Percentiles rank a stretch among this genome's conserved stretches.
These are phyloP conservation scores for Sparidentex hasta DNA, from an alignment of 2,797 vertebrate species.

Conservation along the genomic window DNA sequence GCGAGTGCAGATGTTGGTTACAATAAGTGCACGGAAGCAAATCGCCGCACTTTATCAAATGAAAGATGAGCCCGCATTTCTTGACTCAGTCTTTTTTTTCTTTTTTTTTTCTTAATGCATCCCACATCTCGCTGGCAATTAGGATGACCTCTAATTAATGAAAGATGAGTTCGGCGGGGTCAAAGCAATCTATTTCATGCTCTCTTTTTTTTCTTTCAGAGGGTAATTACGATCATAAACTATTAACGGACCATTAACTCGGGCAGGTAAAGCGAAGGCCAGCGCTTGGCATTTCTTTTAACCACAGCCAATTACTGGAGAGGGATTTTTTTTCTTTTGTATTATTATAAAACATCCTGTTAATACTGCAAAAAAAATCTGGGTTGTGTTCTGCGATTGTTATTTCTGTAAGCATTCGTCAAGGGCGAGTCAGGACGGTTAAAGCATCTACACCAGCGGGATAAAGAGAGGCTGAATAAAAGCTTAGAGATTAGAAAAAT, in stretches of 20 bases:
- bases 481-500: constrained; percentile 48
- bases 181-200: constrained; percentile 82
- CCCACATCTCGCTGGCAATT: constrained; percentile 75
- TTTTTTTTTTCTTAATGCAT: constrained; percentile 70
- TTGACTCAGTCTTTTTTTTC: constrained; percentile 77
- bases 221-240: constrained; percentile 84
- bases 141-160: constrained; percentile 83
- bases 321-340: constrained; percentile 46
- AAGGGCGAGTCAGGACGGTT: constrained; percentile 14
- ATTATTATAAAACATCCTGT: constrained; percentile 51
- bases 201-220: constrained; percentile 51
- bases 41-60: constrained; percentile 53
- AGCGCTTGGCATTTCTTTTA: constrained; percentile 64
- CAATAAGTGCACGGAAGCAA: constrained; percentile 47
- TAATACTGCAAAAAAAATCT: constrained; percentile 41
- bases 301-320: constrained; percentile 61
- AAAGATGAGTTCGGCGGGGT: constrained; percentile 81
- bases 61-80: constrained; percentile 78
- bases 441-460: background rate
- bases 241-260: constrained; percentile 83
- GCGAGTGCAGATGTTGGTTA: constrained; percentile 58
- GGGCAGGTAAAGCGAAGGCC: constrained; percentile 74
- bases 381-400: constrained; percentile 16
- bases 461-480: constrained; percentile 8
- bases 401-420: constrained; percentile 26